These are phyloP conservation scores for Conchocele bisecta DNA, from an alignment of 2,888 invertebrate genomes.

Conservation along the genomic window DNA sequence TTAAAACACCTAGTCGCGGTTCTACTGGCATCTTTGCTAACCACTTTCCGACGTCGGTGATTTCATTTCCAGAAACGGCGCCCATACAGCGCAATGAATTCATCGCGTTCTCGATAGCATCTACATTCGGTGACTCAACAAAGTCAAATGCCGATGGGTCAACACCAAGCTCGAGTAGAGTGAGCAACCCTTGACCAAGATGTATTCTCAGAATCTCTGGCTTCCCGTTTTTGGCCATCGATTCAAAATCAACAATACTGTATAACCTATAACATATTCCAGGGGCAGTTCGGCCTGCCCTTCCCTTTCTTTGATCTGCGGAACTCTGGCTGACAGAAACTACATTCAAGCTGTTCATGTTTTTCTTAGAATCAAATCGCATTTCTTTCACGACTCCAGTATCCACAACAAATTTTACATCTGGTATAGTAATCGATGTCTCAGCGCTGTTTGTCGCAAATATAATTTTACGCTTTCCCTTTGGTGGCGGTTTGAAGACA, in stretches of 20 bases:
- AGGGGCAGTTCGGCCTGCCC: constrained; percentile 81
- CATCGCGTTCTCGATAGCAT: constrained; percentile 70
- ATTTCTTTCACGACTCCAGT: constrained; percentile 81
- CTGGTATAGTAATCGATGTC: constrained; percentile 82
- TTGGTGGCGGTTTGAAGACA: constrained; percentile 71
- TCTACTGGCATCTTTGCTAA: constrained; percentile 78
- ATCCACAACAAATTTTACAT: constrained; percentile 82
- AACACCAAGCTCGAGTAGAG: constrained; percentile 78
- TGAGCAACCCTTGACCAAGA: constrained; percentile 75
- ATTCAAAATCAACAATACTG: constrained; percentile 72
- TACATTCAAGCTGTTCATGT: constrained; percentile 74
- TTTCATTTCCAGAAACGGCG: constrained; percentile 67
- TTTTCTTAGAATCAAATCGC: constrained; percentile 76
- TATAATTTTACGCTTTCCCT: constrained; percentile 78
- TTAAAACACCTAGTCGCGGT: constrained; percentile 73
- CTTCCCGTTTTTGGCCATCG: constrained; percentile 69
- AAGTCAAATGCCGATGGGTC: constrained; percentile 77
- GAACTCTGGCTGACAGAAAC: constrained; percentile 78
- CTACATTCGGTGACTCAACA: constrained; percentile 75
- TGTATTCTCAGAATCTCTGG: constrained; percentile 81
- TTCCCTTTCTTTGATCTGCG: constrained; percentile 82
- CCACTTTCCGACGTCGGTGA: constrained; percentile 77
- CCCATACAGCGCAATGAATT: constrained; percentile 70
- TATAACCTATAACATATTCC: constrained; percentile 82
- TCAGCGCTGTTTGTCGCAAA: constrained; percentile 83